phyloP scores from a whole-genome alignment of 2,888 invertebrate species.

The Agriopis leucophaearia region DNA sequence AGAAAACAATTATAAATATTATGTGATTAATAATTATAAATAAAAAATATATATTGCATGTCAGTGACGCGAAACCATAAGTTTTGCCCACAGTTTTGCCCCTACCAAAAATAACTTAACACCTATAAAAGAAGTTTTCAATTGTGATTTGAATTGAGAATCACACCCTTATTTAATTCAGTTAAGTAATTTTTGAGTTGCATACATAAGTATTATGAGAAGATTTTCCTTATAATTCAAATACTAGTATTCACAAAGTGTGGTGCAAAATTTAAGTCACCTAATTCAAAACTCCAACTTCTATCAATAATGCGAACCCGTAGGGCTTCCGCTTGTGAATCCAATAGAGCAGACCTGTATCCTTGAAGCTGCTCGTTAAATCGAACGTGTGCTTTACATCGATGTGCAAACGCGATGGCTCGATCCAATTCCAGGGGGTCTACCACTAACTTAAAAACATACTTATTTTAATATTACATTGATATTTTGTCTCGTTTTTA shows the following conservation, averaged over 20 bases:
- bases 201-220: no score
- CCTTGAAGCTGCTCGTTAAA: conserved; percentile 39
- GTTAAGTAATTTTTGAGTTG: no score
- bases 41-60: no score
- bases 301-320: neutral
- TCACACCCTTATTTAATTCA: no score
- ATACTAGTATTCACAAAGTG: no score
- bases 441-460: neutral
- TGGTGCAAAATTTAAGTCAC: conserved; percentile 7
- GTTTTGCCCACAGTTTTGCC: no score
- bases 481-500: neutral
- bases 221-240: no score
- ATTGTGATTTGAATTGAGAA: no score
- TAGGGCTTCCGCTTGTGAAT: conserved; percentile 5
- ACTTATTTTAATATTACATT: neutral
- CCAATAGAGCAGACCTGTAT: conserved; percentile 7
- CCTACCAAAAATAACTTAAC: no score
- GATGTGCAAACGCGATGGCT: conserved; percentile 42
- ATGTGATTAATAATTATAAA: no score
- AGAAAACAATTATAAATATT: neutral
- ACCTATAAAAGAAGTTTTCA: no score
- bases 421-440: neutral
- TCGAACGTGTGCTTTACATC: conserved; percentile 38
- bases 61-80: no score
- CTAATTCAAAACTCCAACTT: conserved; percentile 4